These are phyloP conservation scores for Cheilosia scutellata DNA, from an alignment of 2,888 invertebrate genomes.

Conservation along the genomic window DNA sequence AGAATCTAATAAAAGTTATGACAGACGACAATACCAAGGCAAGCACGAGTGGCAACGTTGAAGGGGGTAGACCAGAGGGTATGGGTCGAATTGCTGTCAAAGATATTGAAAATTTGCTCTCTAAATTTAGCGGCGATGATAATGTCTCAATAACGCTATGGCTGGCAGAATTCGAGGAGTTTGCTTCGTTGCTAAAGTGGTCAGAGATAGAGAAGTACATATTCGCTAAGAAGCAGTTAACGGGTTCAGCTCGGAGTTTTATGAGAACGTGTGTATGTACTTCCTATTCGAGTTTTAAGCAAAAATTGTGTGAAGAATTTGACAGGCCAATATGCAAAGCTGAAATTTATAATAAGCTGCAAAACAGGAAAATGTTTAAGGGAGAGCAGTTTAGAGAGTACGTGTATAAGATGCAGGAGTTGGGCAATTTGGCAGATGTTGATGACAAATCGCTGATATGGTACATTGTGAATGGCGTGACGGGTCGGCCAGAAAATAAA, in stretches of 20 bases:
- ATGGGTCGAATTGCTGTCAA: constrained; percentile 4
- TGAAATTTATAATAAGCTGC: not conserved
- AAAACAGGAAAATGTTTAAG: not conserved
- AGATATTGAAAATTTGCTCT: constrained; percentile 7
- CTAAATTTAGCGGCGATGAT: constrained; percentile 23
- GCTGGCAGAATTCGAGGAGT: constrained; percentile 1
- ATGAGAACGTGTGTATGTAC: not conserved
- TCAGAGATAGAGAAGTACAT: constrained; percentile 9
- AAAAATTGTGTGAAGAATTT: not conserved
- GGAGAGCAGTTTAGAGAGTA: not conserved
- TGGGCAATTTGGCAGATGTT: constrained; percentile 1
- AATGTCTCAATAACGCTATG: not conserved
- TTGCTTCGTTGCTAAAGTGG: not conserved
- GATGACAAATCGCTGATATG: too few species aligned
- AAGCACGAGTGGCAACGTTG: not conserved
- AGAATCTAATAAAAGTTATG: not conserved
- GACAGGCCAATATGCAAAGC: not conserved
- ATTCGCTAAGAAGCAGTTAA: constrained; percentile 3
- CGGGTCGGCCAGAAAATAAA: constrained; percentile 40
- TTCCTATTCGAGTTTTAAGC: not conserved
- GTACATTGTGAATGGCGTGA: constrained; percentile 34
- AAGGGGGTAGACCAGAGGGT: not conserved
- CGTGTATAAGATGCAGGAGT: not conserved
- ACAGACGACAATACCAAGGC: not conserved
- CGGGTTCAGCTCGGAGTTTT: constrained; percentile 5